Base-by-base conservation (phyloP, 2,888 invertebrate genomes). In the Folsomia candida region DNA sequence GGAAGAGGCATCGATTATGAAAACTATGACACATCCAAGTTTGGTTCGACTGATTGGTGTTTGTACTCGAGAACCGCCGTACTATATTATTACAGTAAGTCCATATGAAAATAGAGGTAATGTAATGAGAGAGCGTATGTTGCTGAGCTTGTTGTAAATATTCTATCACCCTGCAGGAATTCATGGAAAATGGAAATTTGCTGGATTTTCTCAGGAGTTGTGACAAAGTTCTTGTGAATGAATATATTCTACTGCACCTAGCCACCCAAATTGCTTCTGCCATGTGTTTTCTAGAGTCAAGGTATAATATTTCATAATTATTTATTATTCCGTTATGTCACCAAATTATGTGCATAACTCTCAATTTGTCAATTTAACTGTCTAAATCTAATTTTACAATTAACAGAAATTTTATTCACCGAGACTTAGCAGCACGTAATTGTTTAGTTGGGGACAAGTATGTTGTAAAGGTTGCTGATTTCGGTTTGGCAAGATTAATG, bases 211-310 rank as follows among this genome's bases (percentile, higher is more conserved):
- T 99, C 79, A 88, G 98, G 68, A 91, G 91, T 78, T 91, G 91
- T 72, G 92, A 90, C 82, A 89, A 91, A 80, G 90, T 91, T 79
- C 91, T 92, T 81, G 90, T 98, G 65, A 94, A 94, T 80, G 97
- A 97, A 14, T 94, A 97, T 2, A 94, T 95, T 27, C 88, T 99
- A 73, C 93, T 99, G 89, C 95, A 98, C 84, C 98, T 99, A 90
- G 98, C 98, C 63, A 97, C 97, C n/a, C 98, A 99, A 87, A 97
- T 99, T 81, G 96, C 98, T 0, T 93, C 95, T 76, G 99, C 95
- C 74, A 99, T 99, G 99, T 94, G 94, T 82, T 98, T 98, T 85
- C 86, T 99, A 80, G 99, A 80, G 57, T 76, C 78, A 58, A 75
- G 79, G 76, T 79, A 73, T 58, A 20, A 27, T 24, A 60, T 24